Evolutionary conservation across 2,113 vertebrate species (phyloP).

Genomic region (Plectropomus leopardus): DNA sequence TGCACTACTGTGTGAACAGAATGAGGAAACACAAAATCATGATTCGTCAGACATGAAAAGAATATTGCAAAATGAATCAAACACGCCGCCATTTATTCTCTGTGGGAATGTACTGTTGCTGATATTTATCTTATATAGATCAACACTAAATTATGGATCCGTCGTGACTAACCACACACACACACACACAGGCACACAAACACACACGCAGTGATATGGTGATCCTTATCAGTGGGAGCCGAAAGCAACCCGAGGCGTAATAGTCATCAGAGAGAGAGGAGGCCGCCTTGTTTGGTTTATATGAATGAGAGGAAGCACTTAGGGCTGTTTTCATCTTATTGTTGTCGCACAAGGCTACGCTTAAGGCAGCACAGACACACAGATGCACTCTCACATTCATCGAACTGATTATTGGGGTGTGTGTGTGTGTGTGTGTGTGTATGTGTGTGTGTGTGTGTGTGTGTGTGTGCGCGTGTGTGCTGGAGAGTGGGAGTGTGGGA

Average conservation of each 20-base stretch:
- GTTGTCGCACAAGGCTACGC: constrained; percentile 74
- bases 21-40: constrained; percentile 45
- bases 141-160: constrained; percentile 22
- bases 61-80: constrained; percentile 7
- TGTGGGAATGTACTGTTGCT: not conserved
- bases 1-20: constrained; percentile 11
- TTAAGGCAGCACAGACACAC: constrained; percentile 67
- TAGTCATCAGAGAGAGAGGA: constrained; percentile 70
- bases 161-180: constrained; percentile 7
- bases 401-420: constrained; percentile 36
- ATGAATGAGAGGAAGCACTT: constrained; percentile 88
- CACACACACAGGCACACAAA: constrained; percentile 21
- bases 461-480: constrained; percentile 44
- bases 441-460: constrained; percentile 40
- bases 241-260: constrained; percentile 60
- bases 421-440: constrained; percentile 28
- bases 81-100: not conserved
- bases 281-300: constrained; percentile 76
- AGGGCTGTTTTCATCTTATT: constrained; percentile 84
- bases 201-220: constrained; percentile 8
- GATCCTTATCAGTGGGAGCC: constrained; percentile 75
- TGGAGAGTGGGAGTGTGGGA: constrained; percentile 56
- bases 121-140: constrained; percentile 32
- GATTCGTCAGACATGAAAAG: constrained; percentile 28
- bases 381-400: constrained; percentile 47